Base-by-base conservation (phyloP, 2,113 vertebrate species). In the Tylochromis polylepis region DNA sequence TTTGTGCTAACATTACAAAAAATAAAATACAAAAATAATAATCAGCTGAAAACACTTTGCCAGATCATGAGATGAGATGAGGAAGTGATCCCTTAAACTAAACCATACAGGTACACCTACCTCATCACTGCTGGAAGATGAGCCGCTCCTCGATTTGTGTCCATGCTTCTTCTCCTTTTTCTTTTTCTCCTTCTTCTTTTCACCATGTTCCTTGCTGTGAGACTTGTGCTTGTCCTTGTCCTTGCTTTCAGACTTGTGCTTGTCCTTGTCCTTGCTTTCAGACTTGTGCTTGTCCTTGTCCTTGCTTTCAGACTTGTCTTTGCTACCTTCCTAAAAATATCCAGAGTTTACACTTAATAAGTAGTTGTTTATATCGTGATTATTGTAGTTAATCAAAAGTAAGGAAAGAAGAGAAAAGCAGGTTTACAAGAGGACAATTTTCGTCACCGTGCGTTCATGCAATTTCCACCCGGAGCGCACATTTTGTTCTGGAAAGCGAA, bases 81-180 rank as follows among this genome's bases (percentile, higher is more conserved):
- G 2, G 14, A 10, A 46, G 22, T 11, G 14, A 72, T 16, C 36
- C 65, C 67, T 46, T 1, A 29, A 49, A 29, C 2, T 1, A 49
- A 49, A 49, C 16, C 6, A 11, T 20, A 5, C 24, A 31, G 70
- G 70, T 77, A 8, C 24, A 77, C 43, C 27, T 77, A 77, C 70
- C 16, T 77, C 86, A 49, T 84, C 86, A 34, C 91, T 91, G 85
- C 91, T 80, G n/a, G 91, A 89, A 3, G 22, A 93, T 0, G 93
- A 95, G 0, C 79, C 92, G 1, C 75, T 18, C 11, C 41, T 24
- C 5, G 80, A 82, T 16, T 31, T 79, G 8, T 3, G 6, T 12
- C 16, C 12, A 1, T 86, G 87, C 0, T 78, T n/a, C 41, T 89
- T 84, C 0, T 36, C 58, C 11, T 84, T 70, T 1, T 83, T 53